Conservation (phyloP, 2,113 vertebrate genomes). For the Misgurnus mizolepis region DNA sequence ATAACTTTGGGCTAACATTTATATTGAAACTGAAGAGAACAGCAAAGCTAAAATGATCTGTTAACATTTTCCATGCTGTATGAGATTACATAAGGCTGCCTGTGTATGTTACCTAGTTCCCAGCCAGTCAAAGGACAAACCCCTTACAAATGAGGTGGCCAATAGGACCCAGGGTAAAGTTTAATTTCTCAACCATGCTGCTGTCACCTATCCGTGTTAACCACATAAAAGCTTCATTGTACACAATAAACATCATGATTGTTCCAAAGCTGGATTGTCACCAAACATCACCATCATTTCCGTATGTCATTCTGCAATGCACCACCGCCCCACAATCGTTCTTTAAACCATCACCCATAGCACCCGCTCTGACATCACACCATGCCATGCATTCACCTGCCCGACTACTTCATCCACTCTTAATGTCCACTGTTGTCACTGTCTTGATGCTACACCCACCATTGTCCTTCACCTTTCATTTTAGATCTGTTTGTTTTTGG, state of each 20-base stretch:
- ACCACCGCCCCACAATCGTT: not conserved
- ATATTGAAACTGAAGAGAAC: not conserved
- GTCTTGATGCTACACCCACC: conserved; percentile 24
- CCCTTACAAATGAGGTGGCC: conserved; percentile 67
- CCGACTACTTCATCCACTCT: conserved; percentile 15
- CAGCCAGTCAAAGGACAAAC: conserved; percentile 70
- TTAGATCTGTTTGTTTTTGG: conserved; percentile 7
- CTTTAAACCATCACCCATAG: conserved; percentile 24
- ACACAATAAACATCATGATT: conserved; percentile 21
- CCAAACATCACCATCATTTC: conserved; percentile 28
- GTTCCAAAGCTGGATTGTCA: not conserved
- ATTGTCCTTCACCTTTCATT: not conserved
- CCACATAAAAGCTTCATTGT: conserved; percentile 62
- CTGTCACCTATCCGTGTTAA: conserved; percentile 54
- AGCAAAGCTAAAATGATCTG: not conserved
- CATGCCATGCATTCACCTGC: conserved; percentile 21
- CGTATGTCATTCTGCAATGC: conserved; percentile 10
- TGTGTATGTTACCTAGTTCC: conserved; percentile 73
- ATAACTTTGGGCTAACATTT: too few relatives aligned
- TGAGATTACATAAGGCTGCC: conserved; percentile 40
- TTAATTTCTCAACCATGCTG: conserved; percentile 52
- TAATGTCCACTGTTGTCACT: conserved; percentile 11
- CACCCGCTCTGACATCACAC: conserved; percentile 22
- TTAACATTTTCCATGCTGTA: not conserved
- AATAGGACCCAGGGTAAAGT: conserved; percentile 73